Evolutionary conservation across 2,888 invertebrate species (phyloP).

Genomic region (Agrochola litura): DNA sequence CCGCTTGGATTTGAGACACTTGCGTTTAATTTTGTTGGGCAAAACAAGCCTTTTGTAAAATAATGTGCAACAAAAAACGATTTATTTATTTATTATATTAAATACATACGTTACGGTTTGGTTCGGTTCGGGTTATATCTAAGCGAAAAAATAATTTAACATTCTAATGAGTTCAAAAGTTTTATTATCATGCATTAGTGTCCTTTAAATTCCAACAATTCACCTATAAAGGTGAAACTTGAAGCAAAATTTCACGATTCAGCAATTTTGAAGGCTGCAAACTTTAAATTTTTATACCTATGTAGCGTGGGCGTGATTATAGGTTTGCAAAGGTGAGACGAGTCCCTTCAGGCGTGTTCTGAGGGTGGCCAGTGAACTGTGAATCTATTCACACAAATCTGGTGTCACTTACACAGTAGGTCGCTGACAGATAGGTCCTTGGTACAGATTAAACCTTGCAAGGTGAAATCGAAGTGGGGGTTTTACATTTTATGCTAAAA

Average conservation of each 20-base stretch:
- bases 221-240: constrained; percentile 24
- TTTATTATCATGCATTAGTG: neutral
- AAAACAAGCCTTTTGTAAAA: neutral
- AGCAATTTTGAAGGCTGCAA: constrained; percentile 12
- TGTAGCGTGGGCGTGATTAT: constrained; percentile 1
- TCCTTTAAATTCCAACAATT: too few relatives aligned
- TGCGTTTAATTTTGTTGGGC: constrained; percentile 6
- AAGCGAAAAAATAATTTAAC: too few relatives aligned
- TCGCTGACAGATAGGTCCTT: constrained; percentile 11
- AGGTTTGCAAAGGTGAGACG: constrained; percentile 39
- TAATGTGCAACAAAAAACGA: neutral
- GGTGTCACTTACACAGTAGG: constrained; percentile 41
- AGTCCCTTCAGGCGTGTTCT: neutral
- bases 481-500: neutral
- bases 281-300: constrained; percentile 28
- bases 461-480: constrained; percentile 10
- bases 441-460: constrained; percentile 6
- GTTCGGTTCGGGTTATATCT: too few relatives aligned
- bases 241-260: constrained; percentile 8
- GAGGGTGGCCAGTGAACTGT: constrained; percentile 51
- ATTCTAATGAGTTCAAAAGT: neutral
- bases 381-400: constrained; percentile 37
- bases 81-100: neutral
- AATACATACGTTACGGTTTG: too few relatives aligned
- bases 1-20: neutral